These are phyloP conservation scores for Sandelia bainsii DNA, from an alignment of 2,797 vertebrate species.

Conservation along the genomic window DNA sequence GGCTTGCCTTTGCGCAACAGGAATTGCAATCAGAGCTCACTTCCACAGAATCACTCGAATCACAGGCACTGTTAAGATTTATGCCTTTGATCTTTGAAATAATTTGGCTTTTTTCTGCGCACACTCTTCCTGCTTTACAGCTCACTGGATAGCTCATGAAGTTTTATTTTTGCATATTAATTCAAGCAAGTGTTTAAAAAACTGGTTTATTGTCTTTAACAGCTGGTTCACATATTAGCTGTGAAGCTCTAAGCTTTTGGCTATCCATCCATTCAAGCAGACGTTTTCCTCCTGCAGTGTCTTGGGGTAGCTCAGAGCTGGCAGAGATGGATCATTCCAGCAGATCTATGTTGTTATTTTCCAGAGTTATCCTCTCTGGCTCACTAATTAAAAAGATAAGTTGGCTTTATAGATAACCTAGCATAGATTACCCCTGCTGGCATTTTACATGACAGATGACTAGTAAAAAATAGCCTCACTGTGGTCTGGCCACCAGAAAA, in stretches of 20 bases:
- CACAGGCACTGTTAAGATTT: constrained; percentile 43
- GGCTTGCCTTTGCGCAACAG: constrained; percentile 54
- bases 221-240: constrained; percentile 42
- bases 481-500: constrained; percentile 66
- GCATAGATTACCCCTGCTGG: constrained; percentile 66
- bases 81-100: constrained; percentile 61
- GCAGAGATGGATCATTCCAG: constrained; percentile 61
- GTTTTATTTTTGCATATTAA: constrained; percentile 42
- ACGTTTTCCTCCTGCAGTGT: constrained; percentile 51
- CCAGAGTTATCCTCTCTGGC: constrained; percentile 57
- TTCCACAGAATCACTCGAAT: constrained; percentile 58
- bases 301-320: constrained; percentile 33
- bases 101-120: constrained; percentile 24
- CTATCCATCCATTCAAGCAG: constrained; percentile 39
- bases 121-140: constrained; percentile 33
- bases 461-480: constrained; percentile 70
- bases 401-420: constrained; percentile 77
- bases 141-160: constrained; percentile 3
- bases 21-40: constrained; percentile 64
- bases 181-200: constrained; percentile 44
- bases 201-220: constrained; percentile 47
- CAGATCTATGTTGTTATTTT: constrained; percentile 67
- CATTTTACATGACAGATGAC: constrained; percentile 73
- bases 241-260: constrained; percentile 31
- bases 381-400: constrained; percentile 76